Evolutionary conservation across 1,140 invertebrate species (phyloP).

Genomic region (Drosophila mojavensis): DNA sequence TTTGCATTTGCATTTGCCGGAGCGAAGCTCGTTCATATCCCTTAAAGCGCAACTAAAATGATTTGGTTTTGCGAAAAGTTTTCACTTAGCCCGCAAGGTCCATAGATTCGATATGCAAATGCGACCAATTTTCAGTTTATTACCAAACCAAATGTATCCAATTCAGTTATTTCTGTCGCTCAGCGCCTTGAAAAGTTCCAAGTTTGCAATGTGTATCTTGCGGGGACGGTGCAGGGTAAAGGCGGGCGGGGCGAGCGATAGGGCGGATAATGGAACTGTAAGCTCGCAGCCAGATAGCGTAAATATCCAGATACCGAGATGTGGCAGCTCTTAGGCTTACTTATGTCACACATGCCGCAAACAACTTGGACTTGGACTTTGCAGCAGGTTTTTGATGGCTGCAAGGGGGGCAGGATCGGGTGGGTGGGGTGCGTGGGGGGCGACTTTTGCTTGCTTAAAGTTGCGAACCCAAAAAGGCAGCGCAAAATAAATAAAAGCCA

Average conservation of each 20-base stretch:
- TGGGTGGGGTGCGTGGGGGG: background rate
- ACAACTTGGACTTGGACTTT: constrained; percentile 36
- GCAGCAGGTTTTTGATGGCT: background rate
- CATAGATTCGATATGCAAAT: constrained; percentile 1
- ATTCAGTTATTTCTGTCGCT: constrained; percentile 5
- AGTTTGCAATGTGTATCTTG: background rate
- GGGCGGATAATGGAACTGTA: constrained; percentile 26
- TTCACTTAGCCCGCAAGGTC: background rate
- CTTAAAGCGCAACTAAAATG: background rate
- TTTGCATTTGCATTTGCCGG: too few relatives aligned
- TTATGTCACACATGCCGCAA: constrained; percentile 69
- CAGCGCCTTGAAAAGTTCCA: constrained; percentile 4
- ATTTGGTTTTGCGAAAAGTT: constrained; percentile 1
- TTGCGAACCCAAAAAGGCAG: constrained; percentile 35
- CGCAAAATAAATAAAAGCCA: constrained; percentile 71
- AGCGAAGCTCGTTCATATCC: too few relatives aligned
- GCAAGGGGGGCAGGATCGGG: background rate
- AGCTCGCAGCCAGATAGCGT: constrained; percentile 16
- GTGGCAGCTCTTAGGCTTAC: constrained; percentile 71
- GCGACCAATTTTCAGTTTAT: constrained; percentile 1
- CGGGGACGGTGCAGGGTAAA: too few relatives aligned
- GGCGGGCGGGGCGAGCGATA: too few relatives aligned
- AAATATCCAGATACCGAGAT: constrained; percentile 32
- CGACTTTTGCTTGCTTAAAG: constrained; percentile 72
- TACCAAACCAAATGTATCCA: background rate